Percentiles rank a stretch among this genome's conserved stretches.
phyloP scores from a whole-genome alignment of 2,888 invertebrate genomes.

The Lasioglossum leucozonium region DNA sequence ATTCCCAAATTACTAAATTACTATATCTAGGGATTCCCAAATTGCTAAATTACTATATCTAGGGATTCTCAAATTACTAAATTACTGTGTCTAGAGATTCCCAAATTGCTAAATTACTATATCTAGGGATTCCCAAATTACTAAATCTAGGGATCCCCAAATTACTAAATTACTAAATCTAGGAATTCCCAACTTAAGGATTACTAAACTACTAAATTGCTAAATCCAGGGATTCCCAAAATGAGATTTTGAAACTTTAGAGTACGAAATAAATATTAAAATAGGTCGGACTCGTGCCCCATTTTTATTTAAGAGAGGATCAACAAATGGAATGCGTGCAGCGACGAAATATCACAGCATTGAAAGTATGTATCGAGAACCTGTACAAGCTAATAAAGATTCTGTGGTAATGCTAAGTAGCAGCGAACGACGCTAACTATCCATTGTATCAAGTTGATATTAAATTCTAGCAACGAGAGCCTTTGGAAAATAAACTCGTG shows the following conservation, averaged over 20 bases:
- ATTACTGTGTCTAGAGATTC: too few relatives aligned
- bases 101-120: too few relatives aligned
- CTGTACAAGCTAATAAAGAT: background rate
- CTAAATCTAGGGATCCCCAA: too few relatives aligned
- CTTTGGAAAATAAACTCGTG: background rate
- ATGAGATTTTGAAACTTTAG: background rate
- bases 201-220: background rate
- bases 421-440: constrained; percentile 1
- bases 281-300: background rate
- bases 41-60: background rate
- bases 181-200: background rate
- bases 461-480: background rate
- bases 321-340: background rate
- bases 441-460: background rate
- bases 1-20: background rate
- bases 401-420: constrained; percentile 1
- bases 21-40: background rate
- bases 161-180: too few relatives aligned
- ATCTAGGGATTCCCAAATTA: too few relatives aligned
- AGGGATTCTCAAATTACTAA: too few relatives aligned
- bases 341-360: background rate
- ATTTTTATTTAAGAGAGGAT: background rate
- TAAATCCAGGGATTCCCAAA: background rate
- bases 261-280: background rate
- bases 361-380: background rate